phyloP scores from a whole-genome alignment of 2,797 vertebrate species.

The Hyperoplus immaculatus region DNA sequence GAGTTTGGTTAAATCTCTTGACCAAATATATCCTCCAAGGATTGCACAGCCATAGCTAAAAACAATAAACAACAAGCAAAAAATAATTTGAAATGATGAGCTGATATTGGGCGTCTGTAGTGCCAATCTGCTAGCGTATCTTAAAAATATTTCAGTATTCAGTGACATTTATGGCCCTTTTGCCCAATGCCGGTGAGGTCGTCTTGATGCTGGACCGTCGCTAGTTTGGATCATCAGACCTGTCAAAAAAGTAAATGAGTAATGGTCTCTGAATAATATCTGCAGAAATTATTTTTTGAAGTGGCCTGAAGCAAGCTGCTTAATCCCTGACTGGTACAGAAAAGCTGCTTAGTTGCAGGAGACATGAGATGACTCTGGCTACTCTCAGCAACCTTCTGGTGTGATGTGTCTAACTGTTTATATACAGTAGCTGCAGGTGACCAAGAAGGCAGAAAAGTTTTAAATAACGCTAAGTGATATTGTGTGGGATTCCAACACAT shows the following conservation, averaged over 20 bases:
- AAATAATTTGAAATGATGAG: not conserved
- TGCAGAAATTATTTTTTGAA: slow-evolving; percentile 67
- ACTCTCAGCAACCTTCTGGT: slow-evolving; percentile 51
- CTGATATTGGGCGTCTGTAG: not conserved
- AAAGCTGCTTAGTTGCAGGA: slow-evolving; percentile 78
- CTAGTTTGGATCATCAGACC: slow-evolving; percentile 65
- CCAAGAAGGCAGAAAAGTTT: slow-evolving; percentile 3
- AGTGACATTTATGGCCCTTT: slow-evolving; percentile 2
- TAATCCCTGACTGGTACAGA: slow-evolving; percentile 66
- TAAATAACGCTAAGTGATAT: no score
- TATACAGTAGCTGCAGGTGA: slow-evolving; percentile 33
- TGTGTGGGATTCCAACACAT: no score
- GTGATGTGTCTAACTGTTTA: slow-evolving; percentile 48
- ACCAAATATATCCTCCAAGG: not conserved
- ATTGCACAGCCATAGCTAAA: not conserved
- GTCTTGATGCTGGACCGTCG: slow-evolving; percentile 44
- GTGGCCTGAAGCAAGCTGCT: slow-evolving; percentile 59
- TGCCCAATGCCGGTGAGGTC: slow-evolving; percentile 24
- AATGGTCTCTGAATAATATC: slow-evolving; percentile 68
- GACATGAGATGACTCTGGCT: slow-evolving; percentile 65
- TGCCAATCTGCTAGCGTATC: not conserved
- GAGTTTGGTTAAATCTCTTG: not conserved
- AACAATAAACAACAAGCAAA: not conserved
- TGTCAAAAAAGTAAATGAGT: slow-evolving; percentile 70
- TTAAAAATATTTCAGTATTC: slow-evolving; percentile 29